Conservation (phyloP, 2,888 invertebrate genomes). For the Dastarcus helophoroides region DNA sequence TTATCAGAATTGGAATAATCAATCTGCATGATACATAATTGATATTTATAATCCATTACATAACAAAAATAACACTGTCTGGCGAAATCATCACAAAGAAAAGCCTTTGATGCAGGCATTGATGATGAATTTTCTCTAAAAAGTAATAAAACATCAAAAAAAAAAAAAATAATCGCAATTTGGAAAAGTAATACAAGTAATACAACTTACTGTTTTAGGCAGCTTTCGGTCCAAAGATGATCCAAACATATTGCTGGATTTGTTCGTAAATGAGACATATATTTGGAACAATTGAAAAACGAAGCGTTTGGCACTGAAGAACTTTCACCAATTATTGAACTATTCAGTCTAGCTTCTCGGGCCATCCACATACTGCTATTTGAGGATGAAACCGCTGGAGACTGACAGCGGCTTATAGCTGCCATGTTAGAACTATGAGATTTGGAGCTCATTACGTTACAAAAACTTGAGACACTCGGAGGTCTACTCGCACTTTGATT, state of each 20-base stretch:
- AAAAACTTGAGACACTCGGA: slow-evolving; percentile 16
- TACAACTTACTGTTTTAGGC: no score
- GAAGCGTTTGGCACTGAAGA: slow-evolving; percentile 32
- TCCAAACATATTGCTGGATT: slow-evolving; percentile 82
- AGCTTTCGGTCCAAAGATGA: slow-evolving; percentile 83
- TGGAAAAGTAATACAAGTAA: slow-evolving; percentile 1
- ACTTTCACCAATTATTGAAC: slow-evolving; percentile 13
- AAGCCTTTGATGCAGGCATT: slow-evolving; percentile 61
- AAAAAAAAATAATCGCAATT: slow-evolving; percentile 31
- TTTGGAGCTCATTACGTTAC: slow-evolving; percentile 29
- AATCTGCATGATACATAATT: slow-evolving; percentile 56
- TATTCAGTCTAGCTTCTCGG: slow-evolving; percentile 3
- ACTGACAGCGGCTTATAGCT: slow-evolving; percentile 41
- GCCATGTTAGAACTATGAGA: slow-evolving; percentile 44
- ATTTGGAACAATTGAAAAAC: slow-evolving; percentile 26
- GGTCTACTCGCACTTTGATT: slow-evolving; percentile 27
- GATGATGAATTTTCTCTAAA: slow-evolving; percentile 34
- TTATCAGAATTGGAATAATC: slow-evolving; percentile 55
- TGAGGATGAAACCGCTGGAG: slow-evolving; percentile 32
- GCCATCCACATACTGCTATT: slow-evolving; percentile 19
- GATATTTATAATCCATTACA: slow-evolving; percentile 50
- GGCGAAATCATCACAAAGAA: slow-evolving; percentile 74
- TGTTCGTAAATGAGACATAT: slow-evolving; percentile 32
- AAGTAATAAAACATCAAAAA: no score
- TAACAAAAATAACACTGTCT: slow-evolving; percentile 80